Evolutionary conservation across 2,113 vertebrate species (phyloP), one percentile per base, ranked within the genome.

Genomic region (Caranx melampygus): DNA sequence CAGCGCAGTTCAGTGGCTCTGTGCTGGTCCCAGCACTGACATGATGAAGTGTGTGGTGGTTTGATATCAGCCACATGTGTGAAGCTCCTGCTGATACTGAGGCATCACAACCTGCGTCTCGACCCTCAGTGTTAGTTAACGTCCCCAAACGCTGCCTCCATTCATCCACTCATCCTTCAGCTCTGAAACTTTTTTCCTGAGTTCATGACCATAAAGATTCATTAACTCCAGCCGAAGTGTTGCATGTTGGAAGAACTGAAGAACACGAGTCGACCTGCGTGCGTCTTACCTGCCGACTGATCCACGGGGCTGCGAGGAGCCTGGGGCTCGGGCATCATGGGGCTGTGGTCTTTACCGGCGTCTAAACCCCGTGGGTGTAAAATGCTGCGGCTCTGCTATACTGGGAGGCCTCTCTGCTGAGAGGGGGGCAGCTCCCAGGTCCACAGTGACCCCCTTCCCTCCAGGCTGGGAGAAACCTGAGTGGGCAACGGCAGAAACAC

Each of bases 391-490:
- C 52, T 93, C 91, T 0, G 89, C 86, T 57, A 93, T 72, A 77
- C 89, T 87, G 7, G 79, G 71, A 20, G 88, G 64, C 59, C 85
- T 92, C 61, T 91, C 92, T 61, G 84, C 55, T 18, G 87, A 84
- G 37, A 92, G 59, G 0, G 92, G 89, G 42, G 86, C 86, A 31
- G 78, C 66, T 49, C 92, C 92, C 5, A 79, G 33, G 18, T 90
- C 92, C 70, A 92, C 42, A 0, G 73, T 86, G 54, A 77, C n/a
- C 1, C 63, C 87, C 21, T 49, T 78, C 15, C 60, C 89, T 42
- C 57, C 64, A 26, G 93, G 83, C 75, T 92, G 89, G 79, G 93
- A 92, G 78, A 94, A 94, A 75, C 58, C 94, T 95, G 60, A 20
- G 8, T 26, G 16, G 59, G 20, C 1, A 63, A 44, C 63, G 2